These are phyloP conservation scores for Sesamia inferens DNA, from an alignment of 2,888 invertebrate species.

Conservation along the genomic window DNA sequence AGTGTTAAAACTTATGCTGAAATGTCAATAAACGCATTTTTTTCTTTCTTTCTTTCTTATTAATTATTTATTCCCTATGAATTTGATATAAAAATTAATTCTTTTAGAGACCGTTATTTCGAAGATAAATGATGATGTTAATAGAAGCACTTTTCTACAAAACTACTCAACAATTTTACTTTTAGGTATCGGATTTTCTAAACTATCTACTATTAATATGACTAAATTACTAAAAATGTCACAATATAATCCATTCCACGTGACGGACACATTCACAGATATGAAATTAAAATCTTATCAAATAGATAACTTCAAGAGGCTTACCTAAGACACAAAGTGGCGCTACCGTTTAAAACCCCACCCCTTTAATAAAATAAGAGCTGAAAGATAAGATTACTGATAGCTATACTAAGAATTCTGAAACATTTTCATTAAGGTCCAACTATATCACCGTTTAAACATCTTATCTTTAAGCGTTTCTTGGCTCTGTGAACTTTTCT, in stretches of 20 bases:
- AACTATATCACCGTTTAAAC: slow-evolving; percentile 67
- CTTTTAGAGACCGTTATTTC: too few species aligned
- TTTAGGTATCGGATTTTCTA: not conserved
- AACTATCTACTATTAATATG: not conserved
- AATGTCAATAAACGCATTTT: too few species aligned
- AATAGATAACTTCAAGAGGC: slow-evolving; percentile 25
- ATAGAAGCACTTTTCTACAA: too few species aligned
- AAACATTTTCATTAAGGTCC: slow-evolving; percentile 54
- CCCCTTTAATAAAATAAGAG: slow-evolving; percentile 52
- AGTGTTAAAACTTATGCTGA: too few species aligned
- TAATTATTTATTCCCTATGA: too few species aligned
- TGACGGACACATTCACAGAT: slow-evolving; percentile 21
- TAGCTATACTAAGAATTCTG: slow-evolving; percentile 49
- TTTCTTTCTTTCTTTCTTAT: too few species aligned
- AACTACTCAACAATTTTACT: not conserved
- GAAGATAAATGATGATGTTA: too few species aligned
- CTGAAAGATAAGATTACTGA: slow-evolving; percentile 49
- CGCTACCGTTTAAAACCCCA: slow-evolving; percentile 40
- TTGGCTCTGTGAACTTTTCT: slow-evolving; percentile 75
- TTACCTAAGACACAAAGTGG: slow-evolving; percentile 38
- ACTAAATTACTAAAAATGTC: too few species aligned
- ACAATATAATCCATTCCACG: slow-evolving; percentile 4
- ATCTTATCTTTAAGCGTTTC: slow-evolving; percentile 61
- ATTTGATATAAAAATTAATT: too few species aligned
- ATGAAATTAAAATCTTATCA: slow-evolving; percentile 15